Conservation (phyloP, 2,797 vertebrate species). For the Sarcoramphus papa region DNA sequence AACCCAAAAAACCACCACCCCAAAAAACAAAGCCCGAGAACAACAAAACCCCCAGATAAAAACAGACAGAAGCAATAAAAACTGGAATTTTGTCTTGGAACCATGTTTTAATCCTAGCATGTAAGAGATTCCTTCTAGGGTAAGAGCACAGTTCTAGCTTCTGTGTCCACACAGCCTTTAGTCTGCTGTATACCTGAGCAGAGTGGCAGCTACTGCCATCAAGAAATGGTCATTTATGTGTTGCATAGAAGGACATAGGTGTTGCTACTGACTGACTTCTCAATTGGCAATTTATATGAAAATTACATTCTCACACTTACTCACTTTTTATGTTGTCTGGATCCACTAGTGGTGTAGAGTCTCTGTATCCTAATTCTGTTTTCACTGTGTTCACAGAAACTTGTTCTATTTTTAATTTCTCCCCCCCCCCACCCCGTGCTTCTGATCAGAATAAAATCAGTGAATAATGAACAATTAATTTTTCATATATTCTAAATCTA, state of each 20-base stretch:
- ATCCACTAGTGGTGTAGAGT: background rate
- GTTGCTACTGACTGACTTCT: background rate
- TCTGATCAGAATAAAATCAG: background rate
- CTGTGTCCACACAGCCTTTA: background rate
- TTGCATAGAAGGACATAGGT: background rate
- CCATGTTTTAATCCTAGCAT: background rate
- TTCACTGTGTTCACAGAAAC: background rate
- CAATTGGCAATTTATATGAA: background rate
- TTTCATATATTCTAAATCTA: background rate
- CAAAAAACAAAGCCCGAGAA: background rate
- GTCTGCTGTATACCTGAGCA: background rate
- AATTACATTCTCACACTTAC: background rate
- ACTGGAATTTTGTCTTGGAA: background rate
- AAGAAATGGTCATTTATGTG: background rate
- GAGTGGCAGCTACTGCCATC: background rate
- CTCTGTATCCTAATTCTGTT: background rate
- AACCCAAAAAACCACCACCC: too few relatives aligned
- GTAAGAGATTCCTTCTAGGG: background rate
- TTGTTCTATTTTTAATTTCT: background rate
- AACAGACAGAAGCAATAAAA: background rate
- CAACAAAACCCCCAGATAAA: background rate
- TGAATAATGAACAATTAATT: background rate
- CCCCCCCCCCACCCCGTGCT: fast-evolving
- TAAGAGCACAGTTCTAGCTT: background rate
- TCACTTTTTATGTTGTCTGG: background rate